Evolutionary conservation across 2,888 invertebrate genomes (phyloP), one percentile per base, ranked within the genome.

Genomic region (Cancer borealis): DNA sequence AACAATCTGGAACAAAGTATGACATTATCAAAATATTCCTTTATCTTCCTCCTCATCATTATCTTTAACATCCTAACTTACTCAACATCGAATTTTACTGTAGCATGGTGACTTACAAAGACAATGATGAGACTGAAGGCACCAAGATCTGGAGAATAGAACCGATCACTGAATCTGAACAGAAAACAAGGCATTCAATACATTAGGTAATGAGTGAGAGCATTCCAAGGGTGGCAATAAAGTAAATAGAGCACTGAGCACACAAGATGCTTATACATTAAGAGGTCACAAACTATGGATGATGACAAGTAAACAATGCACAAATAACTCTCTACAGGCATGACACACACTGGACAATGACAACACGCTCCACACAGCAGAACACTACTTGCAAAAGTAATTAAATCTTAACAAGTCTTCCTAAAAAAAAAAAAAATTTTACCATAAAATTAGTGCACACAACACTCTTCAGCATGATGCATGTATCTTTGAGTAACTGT

Each of bases 1-100:
- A 79, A 26, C 73, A 79, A 79, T 26, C 73, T 79, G 73, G 26
- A 79, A 60, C 21, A 79, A 79, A 26, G 73, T n/a, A 79, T 79
- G 73, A 8, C n/a, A 79, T 79, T 26, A 79, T 26, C 4, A 79
- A 60, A 60, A 60, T 21, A 60, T 60, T 21, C 10, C 4, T 21
- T 60, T 21, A 60, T 21, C 60, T 60, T 21, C 60, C 54, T 21
- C 60, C 54, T 54, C 49, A 60, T 21, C 60, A 10, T 21, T 60
- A 54, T 54, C 54, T 39, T 39, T 39, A 60, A 60, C 21, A 60
- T 60, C 21, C 60, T 60, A 5, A 60, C 60, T 60, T 21, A 60
- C 17, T 21, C 21, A 60, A 60, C 60, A 60, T 21, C 17, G 60
- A 21, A 17, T 21, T 60, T 60, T 60, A 17, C 3, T 60, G 60